These are phyloP conservation scores for Petaurus breviceps DNA, from an alignment of 2,113 vertebrate species.

Conservation along the genomic window DNA sequence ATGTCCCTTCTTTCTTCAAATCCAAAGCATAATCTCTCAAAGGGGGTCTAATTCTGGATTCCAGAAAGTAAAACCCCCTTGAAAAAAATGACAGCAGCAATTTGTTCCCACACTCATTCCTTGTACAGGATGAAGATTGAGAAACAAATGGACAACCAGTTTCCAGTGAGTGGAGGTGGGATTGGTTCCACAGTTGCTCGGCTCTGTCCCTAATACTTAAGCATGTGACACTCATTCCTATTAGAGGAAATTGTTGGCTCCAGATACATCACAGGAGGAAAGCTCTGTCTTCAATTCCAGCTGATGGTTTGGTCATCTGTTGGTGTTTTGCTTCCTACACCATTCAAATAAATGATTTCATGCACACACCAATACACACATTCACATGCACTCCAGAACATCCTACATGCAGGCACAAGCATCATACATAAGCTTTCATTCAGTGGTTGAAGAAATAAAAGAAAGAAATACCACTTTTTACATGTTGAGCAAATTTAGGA, in stretches of 20 bases:
- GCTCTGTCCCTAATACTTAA: neutral
- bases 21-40: neutral
- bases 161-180: conserved; percentile 55
- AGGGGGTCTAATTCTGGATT: neutral
- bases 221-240: neutral
- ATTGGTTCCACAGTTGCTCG: conserved; percentile 51
- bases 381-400: neutral
- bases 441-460: neutral
- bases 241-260: conserved; percentile 41
- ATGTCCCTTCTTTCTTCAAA: conserved; percentile 9
- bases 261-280: conserved; percentile 34
- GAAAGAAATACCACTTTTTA: neutral
- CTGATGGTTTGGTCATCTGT: conserved; percentile 18
- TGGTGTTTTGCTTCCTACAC: conserved; percentile 31
- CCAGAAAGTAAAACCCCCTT: conserved; percentile 30
- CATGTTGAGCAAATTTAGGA: conserved; percentile 1
- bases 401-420: neutral
- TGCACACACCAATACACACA: neutral
- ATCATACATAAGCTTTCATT: neutral
- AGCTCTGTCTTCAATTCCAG: neutral
- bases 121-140: conserved; percentile 37
- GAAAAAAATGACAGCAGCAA: conserved; percentile 38
- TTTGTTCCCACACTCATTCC: conserved; percentile 36
- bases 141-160: conserved; percentile 44
- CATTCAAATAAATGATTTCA: neutral